phyloP scores from a whole-genome alignment of 2,113 vertebrate genomes.

The Petaurus breviceps region DNA sequence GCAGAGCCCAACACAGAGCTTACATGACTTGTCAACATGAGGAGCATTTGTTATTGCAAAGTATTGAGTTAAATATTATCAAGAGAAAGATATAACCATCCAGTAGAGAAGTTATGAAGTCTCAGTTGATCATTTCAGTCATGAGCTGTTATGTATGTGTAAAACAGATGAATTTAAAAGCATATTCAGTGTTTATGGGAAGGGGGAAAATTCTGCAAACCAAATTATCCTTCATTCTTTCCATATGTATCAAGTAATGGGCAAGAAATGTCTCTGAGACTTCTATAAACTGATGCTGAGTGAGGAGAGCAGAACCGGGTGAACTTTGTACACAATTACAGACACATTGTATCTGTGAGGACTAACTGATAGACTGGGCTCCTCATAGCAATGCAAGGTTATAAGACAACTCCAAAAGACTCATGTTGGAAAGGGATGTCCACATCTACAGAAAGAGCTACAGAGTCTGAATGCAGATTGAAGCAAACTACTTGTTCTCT shows the following conservation, averaged over 20 bases:
- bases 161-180: constrained; percentile 12
- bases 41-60: constrained; percentile 69
- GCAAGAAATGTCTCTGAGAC: neutral
- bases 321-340: too few relatives aligned
- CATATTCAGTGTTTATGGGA: constrained; percentile 31
- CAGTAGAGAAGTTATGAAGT: constrained; percentile 68
- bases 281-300: too few relatives aligned
- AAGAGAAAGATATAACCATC: constrained; percentile 72
- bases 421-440: too few relatives aligned
- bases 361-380: too few relatives aligned
- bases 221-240: neutral
- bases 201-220: neutral
- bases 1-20: neutral
- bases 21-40: constrained; percentile 69
- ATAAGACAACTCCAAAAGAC: too few relatives aligned
- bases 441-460: too few relatives aligned
- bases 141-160: constrained; percentile 36
- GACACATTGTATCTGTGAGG: too few relatives aligned
- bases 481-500: too few relatives aligned
- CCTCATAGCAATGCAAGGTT: too few relatives aligned
- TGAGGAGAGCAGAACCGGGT: too few relatives aligned
- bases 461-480: too few relatives aligned
- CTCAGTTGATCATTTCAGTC: constrained; percentile 52
- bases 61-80: constrained; percentile 73
- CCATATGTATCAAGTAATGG: neutral